These are phyloP conservation scores for Pangasianodon hypophthalmus DNA, from an alignment of 2,113 vertebrate genomes.

Conservation along the genomic window DNA sequence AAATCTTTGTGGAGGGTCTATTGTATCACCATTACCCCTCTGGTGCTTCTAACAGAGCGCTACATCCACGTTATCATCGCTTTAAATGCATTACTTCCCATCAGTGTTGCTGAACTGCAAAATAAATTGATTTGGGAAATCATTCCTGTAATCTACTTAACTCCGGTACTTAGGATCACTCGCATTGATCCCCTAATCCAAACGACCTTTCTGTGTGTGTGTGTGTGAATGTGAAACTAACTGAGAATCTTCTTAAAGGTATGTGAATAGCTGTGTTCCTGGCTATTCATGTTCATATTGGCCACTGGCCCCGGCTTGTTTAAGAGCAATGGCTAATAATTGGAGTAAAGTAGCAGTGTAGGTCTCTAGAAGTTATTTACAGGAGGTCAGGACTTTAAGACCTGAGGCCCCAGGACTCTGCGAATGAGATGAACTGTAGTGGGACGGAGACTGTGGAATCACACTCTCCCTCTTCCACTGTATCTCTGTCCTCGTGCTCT, in stretches of 20 bases:
- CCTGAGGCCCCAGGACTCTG: conserved; percentile 34
- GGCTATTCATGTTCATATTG: conserved; percentile 7
- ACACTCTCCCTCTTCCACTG: conserved; percentile 42
- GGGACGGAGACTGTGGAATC: conserved; percentile 36
- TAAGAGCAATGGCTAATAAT: conserved; percentile 62
- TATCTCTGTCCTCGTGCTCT: conserved; percentile 27
- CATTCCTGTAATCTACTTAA: conserved; percentile 73
- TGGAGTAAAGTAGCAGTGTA: conserved; percentile 69
- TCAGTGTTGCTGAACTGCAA: conserved; percentile 64
- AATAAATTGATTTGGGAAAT: conserved; percentile 75
- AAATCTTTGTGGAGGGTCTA: conserved; percentile 67
- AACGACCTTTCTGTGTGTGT: conserved; percentile 43
- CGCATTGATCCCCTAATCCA: conserved; percentile 71
- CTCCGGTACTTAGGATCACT: conserved; percentile 64
- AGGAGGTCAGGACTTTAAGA: conserved; percentile 50
- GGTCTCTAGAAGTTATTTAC: conserved; percentile 53
- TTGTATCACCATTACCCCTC: conserved; percentile 63
- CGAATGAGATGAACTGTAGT: conserved; percentile 58
- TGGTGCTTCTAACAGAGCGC: conserved; percentile 62
- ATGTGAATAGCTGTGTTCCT: conserved; percentile 38
- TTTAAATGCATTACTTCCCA: conserved; percentile 70
- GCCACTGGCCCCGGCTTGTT: conserved; percentile 4
- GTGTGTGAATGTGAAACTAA: background rate
- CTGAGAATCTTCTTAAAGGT: background rate
- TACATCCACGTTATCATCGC: conserved; percentile 55